Evolutionary conservation across 2,797 vertebrate genomes (phyloP).

Genomic region (Caiman crocodilus): DNA sequence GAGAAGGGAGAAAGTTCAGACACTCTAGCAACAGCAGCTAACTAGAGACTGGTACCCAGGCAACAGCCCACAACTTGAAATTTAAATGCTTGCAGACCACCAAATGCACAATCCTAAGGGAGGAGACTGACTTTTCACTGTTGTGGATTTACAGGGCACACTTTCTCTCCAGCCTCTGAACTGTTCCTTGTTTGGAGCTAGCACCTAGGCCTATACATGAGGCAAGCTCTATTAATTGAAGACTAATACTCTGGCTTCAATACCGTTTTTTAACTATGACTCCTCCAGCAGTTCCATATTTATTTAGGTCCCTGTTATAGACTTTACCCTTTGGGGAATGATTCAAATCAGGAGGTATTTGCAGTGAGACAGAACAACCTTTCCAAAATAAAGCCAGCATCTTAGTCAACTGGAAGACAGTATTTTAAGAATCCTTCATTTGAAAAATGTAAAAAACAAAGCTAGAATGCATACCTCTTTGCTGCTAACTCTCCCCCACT

Average conservation of each 20-base stretch:
- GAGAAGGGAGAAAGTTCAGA: too few relatives aligned
- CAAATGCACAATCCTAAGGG: too few relatives aligned
- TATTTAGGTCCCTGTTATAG: background rate
- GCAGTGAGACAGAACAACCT: background rate
- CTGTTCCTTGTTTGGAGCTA: too few relatives aligned
- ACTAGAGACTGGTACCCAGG: too few relatives aligned
- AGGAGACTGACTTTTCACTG: too few relatives aligned
- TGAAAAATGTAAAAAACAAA: background rate
- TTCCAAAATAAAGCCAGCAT: background rate
- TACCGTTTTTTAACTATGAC: background rate
- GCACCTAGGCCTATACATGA: background rate
- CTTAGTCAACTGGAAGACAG: background rate
- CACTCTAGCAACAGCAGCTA: too few relatives aligned
- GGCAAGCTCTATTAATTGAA: background rate
- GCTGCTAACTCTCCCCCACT: background rate
- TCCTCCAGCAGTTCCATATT: too few relatives aligned
- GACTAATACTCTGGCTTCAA: background rate
- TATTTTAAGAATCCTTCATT: background rate
- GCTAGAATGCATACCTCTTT: background rate
- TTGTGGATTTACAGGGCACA: too few relatives aligned
- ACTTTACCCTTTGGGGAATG: background rate
- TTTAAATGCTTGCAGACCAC: too few relatives aligned
- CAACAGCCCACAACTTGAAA: too few relatives aligned
- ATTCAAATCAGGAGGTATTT: background rate
- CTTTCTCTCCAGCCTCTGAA: too few relatives aligned